These are phyloP conservation scores for Pogonocherus hispidulus DNA, from an alignment of 2,888 invertebrate species.

Conservation along the genomic window DNA sequence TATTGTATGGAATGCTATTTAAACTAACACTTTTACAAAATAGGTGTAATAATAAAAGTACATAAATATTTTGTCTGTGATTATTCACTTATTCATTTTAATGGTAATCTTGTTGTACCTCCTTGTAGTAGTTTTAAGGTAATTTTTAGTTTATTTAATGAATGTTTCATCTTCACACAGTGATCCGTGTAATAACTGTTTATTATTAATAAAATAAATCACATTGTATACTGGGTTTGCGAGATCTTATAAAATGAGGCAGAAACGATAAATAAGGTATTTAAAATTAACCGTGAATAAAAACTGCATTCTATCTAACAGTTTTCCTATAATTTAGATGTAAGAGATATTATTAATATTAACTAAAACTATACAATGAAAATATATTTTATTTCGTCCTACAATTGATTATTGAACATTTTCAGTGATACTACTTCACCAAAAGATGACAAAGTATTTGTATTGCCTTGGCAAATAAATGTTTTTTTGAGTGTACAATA, in stretches of 20 bases:
- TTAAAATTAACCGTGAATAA: neutral
- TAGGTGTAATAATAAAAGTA: slow-evolving; percentile 44
- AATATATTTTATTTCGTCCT: no score
- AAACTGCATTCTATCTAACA: neutral
- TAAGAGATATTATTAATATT: no score
- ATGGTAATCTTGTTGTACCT: slow-evolving; percentile 53
- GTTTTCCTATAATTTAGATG: no score
- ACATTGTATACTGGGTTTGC: slow-evolving; percentile 30
- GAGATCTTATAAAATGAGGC: slow-evolving; percentile 5
- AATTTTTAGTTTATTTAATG: slow-evolving; percentile 41
- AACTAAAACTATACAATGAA: no score
- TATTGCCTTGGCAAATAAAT: no score
- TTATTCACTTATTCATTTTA: slow-evolving; percentile 56
- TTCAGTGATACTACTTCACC: no score
- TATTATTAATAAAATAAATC: slow-evolving; percentile 27
- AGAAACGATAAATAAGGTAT: neutral
- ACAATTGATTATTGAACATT: no score
- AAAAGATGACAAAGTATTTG: no score
- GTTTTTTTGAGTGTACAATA: no score
- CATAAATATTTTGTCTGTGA: slow-evolving; percentile 64
- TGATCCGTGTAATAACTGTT: slow-evolving; percentile 50
- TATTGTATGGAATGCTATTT: slow-evolving; percentile 24
- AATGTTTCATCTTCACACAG: slow-evolving; percentile 45
- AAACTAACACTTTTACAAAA: slow-evolving; percentile 35
- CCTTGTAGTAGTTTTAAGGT: slow-evolving; percentile 52